phyloP scores from a whole-genome alignment of 2,797 vertebrate genomes.

The Sparidentex hasta region DNA sequence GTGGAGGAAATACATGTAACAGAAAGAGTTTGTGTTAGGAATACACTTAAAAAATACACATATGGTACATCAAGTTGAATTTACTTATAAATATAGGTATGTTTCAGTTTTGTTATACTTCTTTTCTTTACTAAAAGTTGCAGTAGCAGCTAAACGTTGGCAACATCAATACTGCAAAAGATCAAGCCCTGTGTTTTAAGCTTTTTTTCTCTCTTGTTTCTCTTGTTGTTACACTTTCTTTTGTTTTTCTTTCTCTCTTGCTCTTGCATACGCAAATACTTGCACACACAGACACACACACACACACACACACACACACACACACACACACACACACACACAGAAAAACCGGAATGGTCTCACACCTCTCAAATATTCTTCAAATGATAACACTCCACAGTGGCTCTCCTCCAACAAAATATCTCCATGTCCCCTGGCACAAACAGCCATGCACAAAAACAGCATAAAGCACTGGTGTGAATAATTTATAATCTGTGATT shows the following conservation, averaged over 20 bases:
- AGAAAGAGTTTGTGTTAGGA: constrained; percentile 52
- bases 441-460: constrained; percentile 63
- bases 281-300: constrained; percentile 37
- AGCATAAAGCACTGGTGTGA: constrained; percentile 68
- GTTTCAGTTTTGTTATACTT: constrained; percentile 30
- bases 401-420: constrained; percentile 58
- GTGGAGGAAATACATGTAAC: constrained; percentile 58
- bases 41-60: not conserved
- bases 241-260: constrained; percentile 14
- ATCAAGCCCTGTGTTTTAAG: constrained; percentile 46
- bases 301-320: constrained; percentile 32
- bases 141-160: constrained; percentile 41
- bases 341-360: constrained; percentile 37
- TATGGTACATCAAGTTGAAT: constrained; percentile 16
- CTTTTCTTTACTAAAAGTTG: constrained; percentile 36
- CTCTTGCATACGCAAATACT: constrained; percentile 25
- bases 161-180: constrained; percentile 45
- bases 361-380: constrained; percentile 54
- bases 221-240: not conserved
- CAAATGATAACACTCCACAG: constrained; percentile 41
- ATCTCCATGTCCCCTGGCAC: constrained; percentile 59
- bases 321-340: constrained; percentile 37
- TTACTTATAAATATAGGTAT: constrained; percentile 12
- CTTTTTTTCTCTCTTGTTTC: constrained; percentile 32
- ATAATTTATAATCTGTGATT: constrained; percentile 77